phyloP scores from a whole-genome alignment of 2,797 vertebrate genomes.

The Siniperca scherzeri region DNA sequence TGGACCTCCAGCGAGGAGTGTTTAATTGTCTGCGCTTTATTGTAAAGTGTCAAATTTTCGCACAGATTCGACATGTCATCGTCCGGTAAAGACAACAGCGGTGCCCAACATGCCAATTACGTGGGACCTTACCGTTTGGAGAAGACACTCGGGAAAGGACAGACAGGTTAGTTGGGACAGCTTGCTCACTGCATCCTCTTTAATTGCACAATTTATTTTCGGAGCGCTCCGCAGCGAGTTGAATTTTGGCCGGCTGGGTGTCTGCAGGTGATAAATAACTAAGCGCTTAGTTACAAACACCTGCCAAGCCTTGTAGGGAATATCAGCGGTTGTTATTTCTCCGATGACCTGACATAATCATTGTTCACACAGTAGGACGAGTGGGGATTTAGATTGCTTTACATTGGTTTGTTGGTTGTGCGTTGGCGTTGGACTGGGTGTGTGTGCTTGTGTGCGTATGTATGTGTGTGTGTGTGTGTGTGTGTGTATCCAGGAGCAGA shows the following conservation, averaged over 20 bases:
- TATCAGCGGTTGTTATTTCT: conserved; percentile 31
- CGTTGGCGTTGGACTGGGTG: conserved; percentile 65
- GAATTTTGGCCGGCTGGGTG: conserved; percentile 54
- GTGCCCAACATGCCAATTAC: conserved; percentile 97
- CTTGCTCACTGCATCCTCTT: conserved; percentile 50
- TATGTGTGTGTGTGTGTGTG: conserved; percentile 18
- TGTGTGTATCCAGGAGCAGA: conserved; percentile 34
- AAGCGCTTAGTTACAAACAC: conserved; percentile 69
- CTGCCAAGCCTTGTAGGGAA: conserved; percentile 51
- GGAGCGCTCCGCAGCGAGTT: conserved; percentile 64
- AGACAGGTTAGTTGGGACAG: conserved; percentile 95
- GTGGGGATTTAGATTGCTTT: conserved; percentile 55
- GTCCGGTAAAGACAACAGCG: conserved; percentile 98
- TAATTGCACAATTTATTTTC: conserved; percentile 65
- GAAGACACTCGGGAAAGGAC: conserved; percentile 99
- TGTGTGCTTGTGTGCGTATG: conserved; percentile 13
- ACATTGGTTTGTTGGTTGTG: conserved; percentile 60
- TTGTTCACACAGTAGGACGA: conserved; percentile 54
- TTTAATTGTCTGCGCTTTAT: conserved; percentile 74
- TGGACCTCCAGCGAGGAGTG: conserved; percentile 79
- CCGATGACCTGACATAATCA: conserved; percentile 57
- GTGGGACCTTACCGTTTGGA: conserved; percentile 99
- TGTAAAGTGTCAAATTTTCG: conserved; percentile 72
- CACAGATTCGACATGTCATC: conserved; percentile 92
- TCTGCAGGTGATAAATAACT: conserved; percentile 70